These are phyloP conservation scores for Papilio polyxenes DNA, from an alignment of 1,140 invertebrate genomes.

Conservation along the genomic window DNA sequence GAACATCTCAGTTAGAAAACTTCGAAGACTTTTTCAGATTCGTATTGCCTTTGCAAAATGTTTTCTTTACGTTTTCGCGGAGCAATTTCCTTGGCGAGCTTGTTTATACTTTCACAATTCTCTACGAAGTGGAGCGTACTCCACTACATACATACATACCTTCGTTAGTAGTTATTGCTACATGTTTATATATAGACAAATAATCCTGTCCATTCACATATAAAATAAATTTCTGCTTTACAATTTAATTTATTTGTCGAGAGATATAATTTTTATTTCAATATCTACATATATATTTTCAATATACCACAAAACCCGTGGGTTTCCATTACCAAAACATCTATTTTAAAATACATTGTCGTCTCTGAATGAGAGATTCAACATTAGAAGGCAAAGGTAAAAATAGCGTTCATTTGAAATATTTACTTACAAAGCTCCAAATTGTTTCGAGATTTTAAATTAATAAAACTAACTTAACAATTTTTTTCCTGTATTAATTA, in stretches of 20 bases:
- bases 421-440: no score
- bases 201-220: not conserved
- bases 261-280: no score
- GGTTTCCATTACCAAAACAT: no score
- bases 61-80: constrained; percentile 39
- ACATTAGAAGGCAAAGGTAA: no score
- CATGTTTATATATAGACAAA: not conserved
- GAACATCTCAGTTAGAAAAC: constrained; percentile 36
- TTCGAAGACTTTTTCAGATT: constrained; percentile 41
- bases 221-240: constrained; percentile 1
- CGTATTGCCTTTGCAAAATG: constrained; percentile 47
- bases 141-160: not conserved
- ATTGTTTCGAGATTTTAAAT: no score
- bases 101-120: constrained; percentile 49
- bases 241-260: not conserved
- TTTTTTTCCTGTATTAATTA: not conserved
- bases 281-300: no score
- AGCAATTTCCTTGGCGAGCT: constrained; percentile 52
- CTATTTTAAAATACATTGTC: no score
- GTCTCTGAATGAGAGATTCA: no score
- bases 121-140: constrained; percentile 4
- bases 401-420: no score
- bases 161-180: not conserved
- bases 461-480: no score
- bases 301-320: no score